Conservation (phyloP, 2,113 vertebrate species). For the Alethe castanea region DNA sequence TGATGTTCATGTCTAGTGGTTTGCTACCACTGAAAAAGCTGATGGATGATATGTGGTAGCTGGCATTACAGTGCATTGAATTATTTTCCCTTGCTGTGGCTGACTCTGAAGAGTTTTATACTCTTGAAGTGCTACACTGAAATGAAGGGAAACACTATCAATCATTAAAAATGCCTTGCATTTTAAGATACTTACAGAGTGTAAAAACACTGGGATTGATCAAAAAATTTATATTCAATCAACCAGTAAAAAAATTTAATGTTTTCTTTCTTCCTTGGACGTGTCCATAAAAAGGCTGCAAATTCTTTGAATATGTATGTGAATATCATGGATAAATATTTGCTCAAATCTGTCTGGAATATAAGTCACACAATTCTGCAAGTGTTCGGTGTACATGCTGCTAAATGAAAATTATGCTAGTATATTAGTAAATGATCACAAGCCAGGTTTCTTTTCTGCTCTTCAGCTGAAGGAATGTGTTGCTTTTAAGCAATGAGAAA, state of each 20-base stretch:
- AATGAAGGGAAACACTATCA: not conserved
- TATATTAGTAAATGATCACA: not conserved
- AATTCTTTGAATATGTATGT: not conserved
- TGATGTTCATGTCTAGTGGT: conserved; percentile 11
- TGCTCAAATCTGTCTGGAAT: not conserved
- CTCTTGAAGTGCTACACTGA: not conserved
- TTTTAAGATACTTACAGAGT: not conserved
- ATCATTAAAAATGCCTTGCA: not conserved
- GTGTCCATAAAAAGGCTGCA: not conserved
- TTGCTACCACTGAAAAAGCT: not conserved
- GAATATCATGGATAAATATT: not conserved
- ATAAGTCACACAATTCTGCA: not conserved
- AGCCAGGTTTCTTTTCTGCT: not conserved
- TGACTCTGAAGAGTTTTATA: not conserved
- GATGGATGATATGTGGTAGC: not conserved
- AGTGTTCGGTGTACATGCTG: not conserved
- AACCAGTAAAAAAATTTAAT: not conserved
- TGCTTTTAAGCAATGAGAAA: not conserved
- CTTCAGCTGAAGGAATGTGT: not conserved
- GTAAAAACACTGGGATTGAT: not conserved
- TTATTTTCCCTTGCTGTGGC: not conserved
- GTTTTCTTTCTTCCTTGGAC: not conserved
- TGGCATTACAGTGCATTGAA: not conserved
- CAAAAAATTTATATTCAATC: not conserved
- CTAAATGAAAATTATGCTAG: not conserved